phyloP scores from a whole-genome alignment of 2,888 invertebrate species.

The Rambutsinella grinnellia region DNA sequence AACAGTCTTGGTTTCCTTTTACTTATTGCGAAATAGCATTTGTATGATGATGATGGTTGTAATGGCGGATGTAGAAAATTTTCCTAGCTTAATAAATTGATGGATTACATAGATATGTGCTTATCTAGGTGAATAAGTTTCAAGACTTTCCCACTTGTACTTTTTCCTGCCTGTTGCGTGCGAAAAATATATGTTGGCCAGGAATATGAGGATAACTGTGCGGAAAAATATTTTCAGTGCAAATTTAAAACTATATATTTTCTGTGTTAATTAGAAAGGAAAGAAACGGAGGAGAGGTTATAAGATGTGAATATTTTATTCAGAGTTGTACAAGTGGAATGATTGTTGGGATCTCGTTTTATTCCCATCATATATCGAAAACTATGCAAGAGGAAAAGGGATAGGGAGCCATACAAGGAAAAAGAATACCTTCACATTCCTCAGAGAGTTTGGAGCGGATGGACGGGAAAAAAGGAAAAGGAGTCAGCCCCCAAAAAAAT shows the following conservation, averaged over 20 bases:
- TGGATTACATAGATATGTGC: background rate
- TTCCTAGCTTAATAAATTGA: no score
- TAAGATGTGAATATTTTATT: background rate
- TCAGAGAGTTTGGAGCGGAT: constrained; percentile 49
- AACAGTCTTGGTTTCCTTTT: constrained; percentile 1
- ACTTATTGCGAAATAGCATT: constrained; percentile 11
- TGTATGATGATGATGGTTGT: background rate
- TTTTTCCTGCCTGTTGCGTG: constrained; percentile 33
- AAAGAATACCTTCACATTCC: constrained; percentile 55
- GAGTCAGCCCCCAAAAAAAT: constrained; percentile 46
- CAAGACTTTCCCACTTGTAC: background rate
- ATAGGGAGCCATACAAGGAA: constrained; percentile 21
- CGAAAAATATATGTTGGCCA: constrained; percentile 26
- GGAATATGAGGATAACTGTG: constrained; percentile 34
- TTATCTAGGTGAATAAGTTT: background rate
- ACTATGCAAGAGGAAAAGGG: constrained; percentile 27
- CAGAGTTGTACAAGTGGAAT: background rate
- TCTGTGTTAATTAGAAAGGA: background rate
- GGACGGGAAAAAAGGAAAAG: constrained; percentile 49
- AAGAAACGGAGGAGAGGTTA: background rate
- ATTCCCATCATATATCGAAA: background rate
- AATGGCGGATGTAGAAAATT: constrained; percentile 5
- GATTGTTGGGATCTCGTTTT: background rate
- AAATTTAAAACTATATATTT: background rate
- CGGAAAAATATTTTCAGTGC: constrained; percentile 13